Evolutionary conservation across 1,140 invertebrate species (phyloP).

Genomic region (Planococcus citri): DNA sequence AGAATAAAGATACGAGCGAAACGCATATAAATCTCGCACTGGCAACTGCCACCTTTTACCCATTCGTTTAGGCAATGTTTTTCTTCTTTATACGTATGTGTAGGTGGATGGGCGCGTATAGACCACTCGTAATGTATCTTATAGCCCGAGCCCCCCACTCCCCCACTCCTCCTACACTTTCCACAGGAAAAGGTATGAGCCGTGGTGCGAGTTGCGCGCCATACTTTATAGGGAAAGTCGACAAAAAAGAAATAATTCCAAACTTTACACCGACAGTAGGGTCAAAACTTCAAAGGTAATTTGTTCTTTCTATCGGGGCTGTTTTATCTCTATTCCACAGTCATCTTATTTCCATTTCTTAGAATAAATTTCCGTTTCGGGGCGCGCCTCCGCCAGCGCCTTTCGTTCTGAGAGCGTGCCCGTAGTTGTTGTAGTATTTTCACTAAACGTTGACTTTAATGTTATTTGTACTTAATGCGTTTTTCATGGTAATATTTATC

Average conservation of each 20-base stretch:
- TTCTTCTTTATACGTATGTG: too few species aligned
- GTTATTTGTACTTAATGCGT: slow-evolving; percentile 7
- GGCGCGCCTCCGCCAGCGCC: too few species aligned
- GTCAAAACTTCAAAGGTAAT: slow-evolving; percentile 3
- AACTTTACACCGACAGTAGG: neutral
- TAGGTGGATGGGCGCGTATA: too few species aligned
- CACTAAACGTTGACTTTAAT: slow-evolving; percentile 3
- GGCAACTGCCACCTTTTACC: too few species aligned
- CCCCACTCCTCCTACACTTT: too few species aligned
- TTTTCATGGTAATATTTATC: slow-evolving; percentile 8
- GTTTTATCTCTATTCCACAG: slow-evolving; percentile 3
- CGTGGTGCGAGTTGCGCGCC: too few species aligned
- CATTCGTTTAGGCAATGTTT: too few species aligned
- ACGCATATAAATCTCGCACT: neutral
- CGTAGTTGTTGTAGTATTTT: too few species aligned
- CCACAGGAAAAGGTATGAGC: too few species aligned
- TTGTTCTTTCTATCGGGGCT: slow-evolving; percentile 6
- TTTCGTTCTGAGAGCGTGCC: neutral
- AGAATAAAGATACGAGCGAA: neutral
- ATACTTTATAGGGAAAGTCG: too few species aligned
- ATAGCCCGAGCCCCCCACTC: too few species aligned
- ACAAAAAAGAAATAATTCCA: neutral
- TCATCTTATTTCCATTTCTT: neutral
- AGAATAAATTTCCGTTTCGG: neutral
- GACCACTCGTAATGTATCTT: too few species aligned